phyloP scores from a whole-genome alignment of 2,113 vertebrate genomes.

The Thamnophis sirtalis region DNA sequence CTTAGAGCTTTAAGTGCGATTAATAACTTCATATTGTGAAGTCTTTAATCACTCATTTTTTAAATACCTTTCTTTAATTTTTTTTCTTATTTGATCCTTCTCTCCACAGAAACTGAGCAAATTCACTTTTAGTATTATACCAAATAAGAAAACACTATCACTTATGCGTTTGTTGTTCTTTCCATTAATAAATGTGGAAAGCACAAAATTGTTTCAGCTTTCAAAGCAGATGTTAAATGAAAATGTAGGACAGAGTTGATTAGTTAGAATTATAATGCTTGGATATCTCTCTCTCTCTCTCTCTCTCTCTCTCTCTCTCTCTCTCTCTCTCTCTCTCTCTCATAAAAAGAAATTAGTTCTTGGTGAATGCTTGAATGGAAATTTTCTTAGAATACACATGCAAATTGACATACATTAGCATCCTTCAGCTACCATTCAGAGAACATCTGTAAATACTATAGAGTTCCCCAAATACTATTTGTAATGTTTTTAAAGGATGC shows the following conservation, averaged over 20 bases:
- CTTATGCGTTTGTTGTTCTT: background rate
- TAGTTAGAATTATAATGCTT: constrained; percentile 6
- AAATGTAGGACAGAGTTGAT: constrained; percentile 39
- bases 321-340: background rate
- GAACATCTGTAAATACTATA: background rate
- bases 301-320: background rate
- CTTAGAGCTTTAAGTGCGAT: constrained; percentile 80
- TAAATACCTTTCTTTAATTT: constrained; percentile 46
- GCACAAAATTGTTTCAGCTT: constrained; percentile 17
- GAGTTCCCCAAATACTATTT: background rate
- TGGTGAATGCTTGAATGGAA: background rate
- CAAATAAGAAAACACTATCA: constrained; percentile 11
- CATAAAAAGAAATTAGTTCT: background rate
- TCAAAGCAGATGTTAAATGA: constrained; percentile 31
- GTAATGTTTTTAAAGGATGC: background rate
- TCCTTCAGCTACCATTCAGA: background rate
- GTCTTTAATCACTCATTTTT: constrained; percentile 59
- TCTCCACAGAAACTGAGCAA: constrained; percentile 24
- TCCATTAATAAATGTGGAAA: constrained; percentile 20
- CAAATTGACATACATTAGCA: background rate
- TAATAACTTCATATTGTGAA: constrained; percentile 68
- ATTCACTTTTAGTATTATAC: constrained; percentile 28
- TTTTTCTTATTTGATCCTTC: constrained; percentile 30
- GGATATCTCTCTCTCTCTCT: background rate
- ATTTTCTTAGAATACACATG: background rate